Conservation (phyloP, 2,113 vertebrate genomes). For the western clawed frog (Xenopus tropicalis) region UCB_Xtro_10.0 CM004443.2:135994001-135994500, state of each 20-base stretch:
- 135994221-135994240: slow-evolving; percentile 44
- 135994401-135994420: no score
- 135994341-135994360: neutral
- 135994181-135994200: slow-evolving; percentile 42
- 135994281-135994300: slow-evolving; percentile 37
- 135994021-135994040: slow-evolving; percentile 61
- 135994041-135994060: slow-evolving; percentile 70
- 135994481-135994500: no score
- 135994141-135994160: slow-evolving; percentile 64
- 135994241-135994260: slow-evolving; percentile 34
- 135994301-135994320: slow-evolving; percentile 4
- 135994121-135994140: slow-evolving; percentile 65
- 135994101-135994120: slow-evolving; percentile 68
- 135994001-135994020: slow-evolving; percentile 68
- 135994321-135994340: neutral
- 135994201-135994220: slow-evolving; percentile 51
- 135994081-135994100: slow-evolving; percentile 68
- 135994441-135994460: no score
- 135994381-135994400: no score
- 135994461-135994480: no score
- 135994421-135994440: no score
- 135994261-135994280: slow-evolving; percentile 41
- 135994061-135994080: slow-evolving; percentile 68
- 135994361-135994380: neutral
- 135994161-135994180: slow-evolving; percentile 55